phyloP scores from a whole-genome alignment of 2,797 vertebrate genomes.

The Hippopotamyrus pictus region DNA sequence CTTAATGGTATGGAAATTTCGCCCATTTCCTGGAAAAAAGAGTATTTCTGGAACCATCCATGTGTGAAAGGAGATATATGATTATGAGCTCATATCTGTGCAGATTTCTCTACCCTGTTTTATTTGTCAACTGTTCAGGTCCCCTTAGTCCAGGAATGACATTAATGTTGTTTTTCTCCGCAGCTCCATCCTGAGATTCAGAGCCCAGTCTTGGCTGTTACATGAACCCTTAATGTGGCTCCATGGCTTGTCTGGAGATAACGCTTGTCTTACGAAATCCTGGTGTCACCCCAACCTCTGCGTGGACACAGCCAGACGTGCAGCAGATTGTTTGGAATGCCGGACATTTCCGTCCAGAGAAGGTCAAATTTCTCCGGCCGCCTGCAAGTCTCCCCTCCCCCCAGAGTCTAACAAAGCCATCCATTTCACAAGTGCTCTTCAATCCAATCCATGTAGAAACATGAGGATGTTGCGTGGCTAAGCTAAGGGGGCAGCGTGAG shows the following conservation, averaged over 20 bases:
- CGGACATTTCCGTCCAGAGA: background rate
- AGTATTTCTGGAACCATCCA: background rate
- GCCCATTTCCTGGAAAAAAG: background rate
- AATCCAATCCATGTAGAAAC: background rate
- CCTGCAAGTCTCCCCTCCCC: background rate
- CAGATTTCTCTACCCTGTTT: background rate
- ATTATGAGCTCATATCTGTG: constrained; percentile 2
- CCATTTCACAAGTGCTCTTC: background rate
- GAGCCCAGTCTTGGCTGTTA: background rate
- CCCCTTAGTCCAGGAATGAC: background rate
- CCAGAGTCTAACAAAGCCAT: background rate
- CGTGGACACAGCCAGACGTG: background rate
- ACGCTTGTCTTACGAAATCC: background rate
- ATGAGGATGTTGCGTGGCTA: background rate
- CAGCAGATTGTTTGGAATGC: background rate
- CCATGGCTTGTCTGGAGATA: background rate
- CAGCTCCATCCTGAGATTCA: background rate
- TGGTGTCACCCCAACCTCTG: background rate
- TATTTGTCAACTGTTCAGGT: background rate
- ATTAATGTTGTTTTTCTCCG: background rate
- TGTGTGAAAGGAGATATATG: constrained; percentile 9
- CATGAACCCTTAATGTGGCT: background rate
- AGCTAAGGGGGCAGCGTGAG: background rate
- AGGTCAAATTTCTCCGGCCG: background rate
- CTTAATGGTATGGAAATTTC: constrained; percentile 11